Conservation (phyloP, 2,113 vertebrate species). For the Mesitornis unicolor region DNA sequence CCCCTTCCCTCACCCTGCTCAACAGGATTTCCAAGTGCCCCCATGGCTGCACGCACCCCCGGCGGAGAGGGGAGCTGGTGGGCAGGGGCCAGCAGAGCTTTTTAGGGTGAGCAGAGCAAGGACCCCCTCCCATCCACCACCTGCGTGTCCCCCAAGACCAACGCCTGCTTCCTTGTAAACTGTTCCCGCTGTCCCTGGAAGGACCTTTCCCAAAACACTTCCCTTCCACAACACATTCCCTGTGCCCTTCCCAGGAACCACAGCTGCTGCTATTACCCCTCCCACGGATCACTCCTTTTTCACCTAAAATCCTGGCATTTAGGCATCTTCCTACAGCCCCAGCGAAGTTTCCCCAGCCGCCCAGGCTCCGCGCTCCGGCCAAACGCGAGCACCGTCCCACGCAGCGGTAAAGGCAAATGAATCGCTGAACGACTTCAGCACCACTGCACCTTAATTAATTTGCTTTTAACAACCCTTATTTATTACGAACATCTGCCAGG, state of each 20-base stretch:
- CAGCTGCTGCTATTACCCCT: not conserved
- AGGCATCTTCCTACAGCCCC: not conserved
- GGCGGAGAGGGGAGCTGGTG: not conserved
- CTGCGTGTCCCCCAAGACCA: fast-evolving
- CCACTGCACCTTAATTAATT: not conserved
- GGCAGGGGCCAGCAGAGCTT: not conserved
- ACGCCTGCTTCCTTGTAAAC: not conserved
- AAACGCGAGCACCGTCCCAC: not conserved
- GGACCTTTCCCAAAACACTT: not conserved
- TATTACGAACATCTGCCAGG: not conserved
- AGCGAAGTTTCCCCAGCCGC: not conserved
- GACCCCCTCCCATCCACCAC: not conserved
- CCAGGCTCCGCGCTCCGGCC: not conserved
- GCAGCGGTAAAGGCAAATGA: not conserved
- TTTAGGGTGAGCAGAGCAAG: not conserved
- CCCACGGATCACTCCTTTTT: not conserved
- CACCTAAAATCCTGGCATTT: not conserved
- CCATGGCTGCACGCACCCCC: fast-evolving
- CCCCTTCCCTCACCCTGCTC: not conserved
- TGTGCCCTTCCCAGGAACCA: not conserved
- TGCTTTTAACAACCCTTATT: not conserved
- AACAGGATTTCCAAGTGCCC: not conserved
- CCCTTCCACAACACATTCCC: not conserved
- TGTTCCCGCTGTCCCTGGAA: not conserved
- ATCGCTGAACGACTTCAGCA: not conserved